Percentiles rank a stretch among this genome's conserved stretches.
Conservation (phyloP, 2,888 invertebrate genomes). For the Sinentomon sp. region DNA sequence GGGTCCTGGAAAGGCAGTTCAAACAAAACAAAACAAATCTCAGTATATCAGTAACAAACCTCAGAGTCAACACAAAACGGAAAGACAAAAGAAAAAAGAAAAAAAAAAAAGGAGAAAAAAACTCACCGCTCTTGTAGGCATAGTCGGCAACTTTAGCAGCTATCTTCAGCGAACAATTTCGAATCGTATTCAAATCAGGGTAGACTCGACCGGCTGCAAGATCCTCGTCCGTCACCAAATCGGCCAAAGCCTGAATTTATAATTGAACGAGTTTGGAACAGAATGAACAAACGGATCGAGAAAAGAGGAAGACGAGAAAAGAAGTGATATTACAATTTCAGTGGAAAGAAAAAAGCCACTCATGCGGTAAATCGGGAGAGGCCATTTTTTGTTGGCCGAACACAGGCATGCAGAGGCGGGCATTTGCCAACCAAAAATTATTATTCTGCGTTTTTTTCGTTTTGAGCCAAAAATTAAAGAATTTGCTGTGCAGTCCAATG, state of each 20-base stretch:
- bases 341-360: too few species aligned
- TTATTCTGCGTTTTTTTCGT: too few species aligned
- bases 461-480: too few species aligned
- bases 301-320: constrained; percentile 3
- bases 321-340: not conserved
- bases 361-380: too few species aligned
- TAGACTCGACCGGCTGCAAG: constrained; percentile 66
- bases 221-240: constrained; percentile 53
- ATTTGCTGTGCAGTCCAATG: too few species aligned
- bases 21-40: not conserved
- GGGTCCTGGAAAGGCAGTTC: not conserved
- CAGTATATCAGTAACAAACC: not conserved
- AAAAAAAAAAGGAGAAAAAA: constrained; percentile 6
- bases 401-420: too few species aligned
- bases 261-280: not conserved
- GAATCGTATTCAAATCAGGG: constrained; percentile 57
- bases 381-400: too few species aligned
- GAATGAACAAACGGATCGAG: not conserved
- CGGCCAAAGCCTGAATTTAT: constrained; percentile 47
- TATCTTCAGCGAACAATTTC: constrained; percentile 66
- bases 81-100: constrained; percentile 5
- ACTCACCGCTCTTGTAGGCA: constrained; percentile 57
- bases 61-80: constrained; percentile 1
- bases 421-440: too few species aligned
- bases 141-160: constrained; percentile 62